Evolutionary conservation across 1,140 invertebrate species (phyloP), one percentile per base, ranked within the genome.

Genomic region (Penaeus japonicus): DNA sequence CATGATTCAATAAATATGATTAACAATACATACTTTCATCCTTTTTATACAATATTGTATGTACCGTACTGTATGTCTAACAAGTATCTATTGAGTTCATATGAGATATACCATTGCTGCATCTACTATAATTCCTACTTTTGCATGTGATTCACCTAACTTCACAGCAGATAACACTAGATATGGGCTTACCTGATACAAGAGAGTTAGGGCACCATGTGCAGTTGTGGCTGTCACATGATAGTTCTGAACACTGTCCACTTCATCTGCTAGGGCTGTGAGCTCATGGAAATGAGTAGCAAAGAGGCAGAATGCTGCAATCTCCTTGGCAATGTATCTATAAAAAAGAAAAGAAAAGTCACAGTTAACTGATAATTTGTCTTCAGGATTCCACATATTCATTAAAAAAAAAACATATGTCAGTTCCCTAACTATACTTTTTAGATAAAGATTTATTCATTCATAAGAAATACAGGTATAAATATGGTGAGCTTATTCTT

Each of bases 231-330:
- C 98, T 32, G 96, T 96, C 4, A 99, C 97, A 92, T 99, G 97
- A 30, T 95, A 94, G 93, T 99, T 99, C 70, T 94, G 95, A 0
- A 98, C 95, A 0, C 94, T 94, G 10, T 87, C 73, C 57, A 97
- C 93, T 47, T 94, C 93, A 87, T 96, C 95, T 17, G 95, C 94
- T n/a, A 99, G 92, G 17, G 95, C 94, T 0, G 97, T 97, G 84
- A 99, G 94, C 93, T 99, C 98, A 92, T 99, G 98, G 92, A 99
- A 99, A 94, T 99, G 99, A 0, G 99, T 99, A 0, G 99, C 98
- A 94, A 99, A 99, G 15, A 99, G 92, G 75, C 96, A 96, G 92
- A 96, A 99, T 65, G 96, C 95, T 92, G 96, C 80, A 32, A 96
- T 95, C 92, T 97, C 94, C 90, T 94, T 96, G 0, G 97, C 97